Conservation (phyloP, 2,113 vertebrate species). For the Illadopsis cleaveri region DNA sequence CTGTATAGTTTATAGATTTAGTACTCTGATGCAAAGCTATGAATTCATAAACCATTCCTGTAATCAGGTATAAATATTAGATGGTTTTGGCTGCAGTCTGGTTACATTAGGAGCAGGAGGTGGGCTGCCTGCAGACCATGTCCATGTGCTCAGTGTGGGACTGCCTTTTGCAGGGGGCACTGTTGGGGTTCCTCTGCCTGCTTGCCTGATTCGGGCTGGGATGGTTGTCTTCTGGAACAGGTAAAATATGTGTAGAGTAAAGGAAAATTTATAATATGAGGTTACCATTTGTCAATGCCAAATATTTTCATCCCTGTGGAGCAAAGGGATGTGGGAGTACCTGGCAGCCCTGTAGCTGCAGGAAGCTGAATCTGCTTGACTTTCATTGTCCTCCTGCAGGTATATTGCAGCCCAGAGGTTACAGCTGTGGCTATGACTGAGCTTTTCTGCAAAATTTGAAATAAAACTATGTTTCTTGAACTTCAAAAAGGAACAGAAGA, state of each 20-base stretch:
- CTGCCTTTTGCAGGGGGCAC: not conserved
- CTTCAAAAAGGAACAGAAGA: not conserved
- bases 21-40: not conserved
- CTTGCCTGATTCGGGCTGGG: accelerated
- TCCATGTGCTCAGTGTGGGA: accelerated
- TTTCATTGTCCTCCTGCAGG: not conserved
- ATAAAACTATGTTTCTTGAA: not conserved
- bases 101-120: not conserved
- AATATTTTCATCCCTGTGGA: not conserved
- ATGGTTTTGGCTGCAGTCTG: not conserved
- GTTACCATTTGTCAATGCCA: not conserved
- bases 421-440: not conserved
- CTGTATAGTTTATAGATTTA: not conserved
- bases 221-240: not conserved
- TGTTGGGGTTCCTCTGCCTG: not conserved
- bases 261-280: not conserved
- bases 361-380: not conserved
- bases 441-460: not conserved
- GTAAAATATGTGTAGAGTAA: not conserved
- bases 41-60: not conserved
- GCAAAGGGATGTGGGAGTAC: accelerated
- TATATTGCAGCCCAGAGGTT: not conserved
- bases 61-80: not conserved
- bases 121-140: not conserved
- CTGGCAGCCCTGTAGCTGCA: not conserved